Evolutionary conservation across 2,888 invertebrate species (phyloP).

Genomic region (Hypsopygia costalis): DNA sequence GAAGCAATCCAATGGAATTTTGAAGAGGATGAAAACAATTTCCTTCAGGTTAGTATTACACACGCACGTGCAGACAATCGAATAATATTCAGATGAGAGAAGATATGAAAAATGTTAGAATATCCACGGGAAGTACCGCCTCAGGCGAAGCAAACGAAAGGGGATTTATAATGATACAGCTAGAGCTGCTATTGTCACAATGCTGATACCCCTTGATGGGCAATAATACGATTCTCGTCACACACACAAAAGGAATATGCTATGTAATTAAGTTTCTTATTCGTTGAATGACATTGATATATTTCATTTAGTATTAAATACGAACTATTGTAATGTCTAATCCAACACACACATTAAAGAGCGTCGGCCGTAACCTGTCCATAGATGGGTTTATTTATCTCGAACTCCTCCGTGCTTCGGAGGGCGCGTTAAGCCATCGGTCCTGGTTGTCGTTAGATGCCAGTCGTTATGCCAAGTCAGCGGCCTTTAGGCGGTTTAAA

Average conservation of each 20-base stretch:
- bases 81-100: slow-evolving; percentile 52
- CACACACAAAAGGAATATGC: neutral
- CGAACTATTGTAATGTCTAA: no score
- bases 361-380: no score
- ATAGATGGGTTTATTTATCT: no score
- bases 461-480: no score
- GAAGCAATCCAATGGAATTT: slow-evolving; percentile 32
- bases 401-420: no score
- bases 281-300: no score
- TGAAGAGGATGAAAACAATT: slow-evolving; percentile 38
- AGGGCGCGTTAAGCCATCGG: no score
- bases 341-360: no score
- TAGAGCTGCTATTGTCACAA: slow-evolving; percentile 19
- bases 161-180: slow-evolving; percentile 20
- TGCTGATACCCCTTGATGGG: slow-evolving; percentile 4
- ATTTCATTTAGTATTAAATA: no score
- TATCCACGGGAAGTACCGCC: slow-evolving; percentile 27
- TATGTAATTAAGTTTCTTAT: slow-evolving; percentile 2
- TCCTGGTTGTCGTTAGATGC: no score
- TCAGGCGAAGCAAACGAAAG: slow-evolving; percentile 19
- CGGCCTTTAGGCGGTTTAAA: no score
- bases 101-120: slow-evolving; percentile 44
- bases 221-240: slow-evolving; percentile 2
- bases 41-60: slow-evolving; percentile 31
- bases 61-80: slow-evolving; percentile 39